Evolutionary conservation across 2,113 vertebrate species (phyloP).

Genomic region (Heterotis niloticus): DNA sequence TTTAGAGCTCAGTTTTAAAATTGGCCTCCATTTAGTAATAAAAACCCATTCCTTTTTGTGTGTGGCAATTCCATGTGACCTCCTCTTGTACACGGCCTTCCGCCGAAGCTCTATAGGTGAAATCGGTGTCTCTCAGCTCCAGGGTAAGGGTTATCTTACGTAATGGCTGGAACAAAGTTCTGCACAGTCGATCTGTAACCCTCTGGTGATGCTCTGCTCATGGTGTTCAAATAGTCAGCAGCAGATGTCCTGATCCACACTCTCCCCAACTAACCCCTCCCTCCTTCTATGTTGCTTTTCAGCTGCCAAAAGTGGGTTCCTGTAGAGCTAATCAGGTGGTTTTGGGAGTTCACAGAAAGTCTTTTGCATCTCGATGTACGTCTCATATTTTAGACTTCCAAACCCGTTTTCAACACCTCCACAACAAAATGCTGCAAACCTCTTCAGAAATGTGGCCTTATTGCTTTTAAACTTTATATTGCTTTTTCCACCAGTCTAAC

Average conservation of each 20-base stretch:
- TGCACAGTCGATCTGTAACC: neutral
- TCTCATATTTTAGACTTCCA: neutral
- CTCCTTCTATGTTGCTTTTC: too few relatives aligned
- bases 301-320: neutral
- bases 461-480: slow-evolving; percentile 31
- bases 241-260: neutral
- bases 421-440: neutral
- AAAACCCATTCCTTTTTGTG: neutral
- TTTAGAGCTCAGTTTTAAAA: too few relatives aligned
- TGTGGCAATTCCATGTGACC: neutral
- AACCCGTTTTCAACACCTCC: neutral
- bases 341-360: neutral
- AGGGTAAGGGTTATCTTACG: neutral
- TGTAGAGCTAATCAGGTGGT: neutral
- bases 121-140: neutral
- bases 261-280: neutral
- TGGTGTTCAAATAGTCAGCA: neutral
- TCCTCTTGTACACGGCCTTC: neutral
- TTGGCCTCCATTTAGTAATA: neutral
- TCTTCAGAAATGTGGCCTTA: slow-evolving; percentile 12
- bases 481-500: slow-evolving; percentile 7
- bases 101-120: neutral
- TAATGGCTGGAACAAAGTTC: neutral
- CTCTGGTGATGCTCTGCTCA: neutral
- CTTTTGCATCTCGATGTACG: neutral